Percentiles rank a stretch among this genome's conserved stretches.
Evolutionary conservation across 1,140 invertebrate species (phyloP).

Genomic region (Drosophila kanapiae): DNA sequence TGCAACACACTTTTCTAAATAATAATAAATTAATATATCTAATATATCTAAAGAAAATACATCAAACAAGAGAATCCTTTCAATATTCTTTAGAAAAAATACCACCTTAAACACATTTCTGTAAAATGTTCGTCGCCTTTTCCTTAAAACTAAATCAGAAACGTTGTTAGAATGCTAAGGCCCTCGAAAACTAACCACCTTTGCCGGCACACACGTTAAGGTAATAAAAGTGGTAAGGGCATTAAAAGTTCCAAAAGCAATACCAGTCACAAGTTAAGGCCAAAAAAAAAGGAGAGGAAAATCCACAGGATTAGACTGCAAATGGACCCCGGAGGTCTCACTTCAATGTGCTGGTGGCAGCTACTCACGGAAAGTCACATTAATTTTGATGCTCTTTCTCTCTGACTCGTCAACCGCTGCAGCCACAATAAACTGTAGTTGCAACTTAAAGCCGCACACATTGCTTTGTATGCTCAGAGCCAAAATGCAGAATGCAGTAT

Average conservation of each 20-base stretch:
- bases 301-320: conserved; percentile 21
- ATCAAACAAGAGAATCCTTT: no score
- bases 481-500: conserved; percentile 40
- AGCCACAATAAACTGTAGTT: conserved; percentile 66
- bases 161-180: not conserved
- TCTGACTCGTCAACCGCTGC: conserved; percentile 18
- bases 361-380: conserved; percentile 13
- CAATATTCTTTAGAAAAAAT: no score
- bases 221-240: conserved; percentile 22
- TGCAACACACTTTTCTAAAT: no score
- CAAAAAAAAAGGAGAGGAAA: not conserved
- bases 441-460: conserved; percentile 52
- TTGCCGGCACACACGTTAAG: conserved; percentile 1
- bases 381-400: conserved; percentile 13
- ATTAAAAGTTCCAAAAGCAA: conserved; percentile 32
- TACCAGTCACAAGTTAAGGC: conserved; percentile 15
- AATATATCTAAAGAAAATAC: no score
- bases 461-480: conserved; percentile 44
- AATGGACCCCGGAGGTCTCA: conserved; percentile 5
- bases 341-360: not conserved
- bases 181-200: conserved; percentile 9
- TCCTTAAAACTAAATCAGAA: not conserved
- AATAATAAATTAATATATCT: no score
- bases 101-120: no score
- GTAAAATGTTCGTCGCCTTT: no score